Conservation (phyloP, 2,113 vertebrate species). For the Dipodomys ordii region DNA sequence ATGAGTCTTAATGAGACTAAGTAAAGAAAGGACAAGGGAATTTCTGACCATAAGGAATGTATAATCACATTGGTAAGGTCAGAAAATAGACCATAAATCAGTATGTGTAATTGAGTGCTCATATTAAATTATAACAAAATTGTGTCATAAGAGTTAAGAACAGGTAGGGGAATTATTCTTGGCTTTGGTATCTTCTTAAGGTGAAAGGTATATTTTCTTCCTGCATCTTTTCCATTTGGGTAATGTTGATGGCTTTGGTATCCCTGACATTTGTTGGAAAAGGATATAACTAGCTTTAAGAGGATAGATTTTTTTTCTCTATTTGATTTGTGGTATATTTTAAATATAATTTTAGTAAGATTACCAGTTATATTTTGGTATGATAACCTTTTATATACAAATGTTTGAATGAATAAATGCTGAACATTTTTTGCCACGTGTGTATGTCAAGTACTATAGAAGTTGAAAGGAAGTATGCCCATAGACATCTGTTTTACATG, state of each 20-base stretch:
- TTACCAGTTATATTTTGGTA: conserved; percentile 24
- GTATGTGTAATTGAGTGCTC: not conserved
- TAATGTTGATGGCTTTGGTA: not conserved
- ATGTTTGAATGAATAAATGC: conserved; percentile 47
- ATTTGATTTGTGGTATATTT: conserved; percentile 36
- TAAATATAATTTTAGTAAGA: conserved; percentile 57
- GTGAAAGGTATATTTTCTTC: conserved; percentile 36
- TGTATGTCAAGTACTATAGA: not conserved
- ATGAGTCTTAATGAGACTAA: not conserved
- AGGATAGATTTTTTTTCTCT: conserved; percentile 14
- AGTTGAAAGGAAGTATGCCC: not conserved
- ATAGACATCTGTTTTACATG: conserved; percentile 2
- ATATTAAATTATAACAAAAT: conserved; percentile 39
- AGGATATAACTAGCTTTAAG: not conserved
- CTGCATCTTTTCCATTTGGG: conserved; percentile 44
- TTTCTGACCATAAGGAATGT: not conserved
- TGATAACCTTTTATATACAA: conserved; percentile 19
- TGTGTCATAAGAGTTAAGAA: not conserved
- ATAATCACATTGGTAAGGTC: conserved; percentile 7
- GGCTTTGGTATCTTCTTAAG: not conserved
- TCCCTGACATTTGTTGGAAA: conserved; percentile 58
- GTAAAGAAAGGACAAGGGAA: conserved; percentile 8
- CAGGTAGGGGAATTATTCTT: conserved; percentile 27
- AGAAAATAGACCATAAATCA: not conserved
- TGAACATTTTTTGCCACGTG: not conserved